Base-by-base conservation (phyloP, 2,113 vertebrate genomes). In the Typhlomys cinereus region DNA sequence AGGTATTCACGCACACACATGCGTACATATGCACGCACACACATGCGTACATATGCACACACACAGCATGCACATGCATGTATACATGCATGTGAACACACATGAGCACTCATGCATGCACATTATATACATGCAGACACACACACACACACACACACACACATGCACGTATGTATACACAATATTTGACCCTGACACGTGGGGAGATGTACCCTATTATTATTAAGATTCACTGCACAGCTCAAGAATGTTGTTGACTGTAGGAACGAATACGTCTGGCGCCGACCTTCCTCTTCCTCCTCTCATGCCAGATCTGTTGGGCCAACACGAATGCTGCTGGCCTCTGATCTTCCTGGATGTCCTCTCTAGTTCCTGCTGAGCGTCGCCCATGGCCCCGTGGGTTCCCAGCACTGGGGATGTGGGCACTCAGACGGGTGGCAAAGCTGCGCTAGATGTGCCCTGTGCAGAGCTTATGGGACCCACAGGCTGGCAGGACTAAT, bases 231-330 rank as follows among this genome's bases (percentile, higher is more conserved):
- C 85, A 73, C 8, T 70, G 46, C 9, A 25, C 39, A 76, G n/a
- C 8, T 71, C 29, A 82, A 71, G 67, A 86, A 89, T 85, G 93
- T 90, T 84, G 79, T 54, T 67, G 86, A 70, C 34, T 71, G 23
- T 70, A 61, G 75, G 74, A 85, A 15, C 44, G 71, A 82, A 85
- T 74, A 89, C 75, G 76, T 41, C 39, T 34, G 78, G 21, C 50
- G 73, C 12, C 46, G 25, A 85, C 52, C 29, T 1, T 44, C 17
- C 31, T 39, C 41, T 89, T 29, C 50, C 14, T 70, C 29, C 14
- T 18, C 17, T 78, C 12, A 4, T 17, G 27, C 73, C 39, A 79
- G 18, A 92, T 64, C 85, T 50, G 13, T 36, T 74, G 52, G 46
- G 46, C 61, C 44, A 39, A 82, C 18, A 75, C 74, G 13, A 83